Evolutionary conservation across 2,888 invertebrate species (phyloP).

Genomic region (Thereva nobilitata): DNA sequence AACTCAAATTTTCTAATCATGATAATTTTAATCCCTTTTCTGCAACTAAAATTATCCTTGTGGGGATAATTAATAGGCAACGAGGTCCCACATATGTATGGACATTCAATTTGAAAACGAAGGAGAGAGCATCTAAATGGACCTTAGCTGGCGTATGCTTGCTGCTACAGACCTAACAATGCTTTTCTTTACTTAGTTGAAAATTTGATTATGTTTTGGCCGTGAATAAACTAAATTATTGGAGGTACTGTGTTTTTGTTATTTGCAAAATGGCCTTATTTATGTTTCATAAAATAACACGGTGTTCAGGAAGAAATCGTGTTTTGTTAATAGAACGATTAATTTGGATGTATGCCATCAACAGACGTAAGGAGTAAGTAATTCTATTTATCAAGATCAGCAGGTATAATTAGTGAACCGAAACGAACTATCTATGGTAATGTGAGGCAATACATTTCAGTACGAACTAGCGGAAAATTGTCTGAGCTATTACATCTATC

Average conservation of each 20-base stretch:
- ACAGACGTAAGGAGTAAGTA: no score
- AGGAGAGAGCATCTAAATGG: conserved; percentile 88
- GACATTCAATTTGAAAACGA: conserved; percentile 91
- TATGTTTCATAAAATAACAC: no score
- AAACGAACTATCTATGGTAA: no score
- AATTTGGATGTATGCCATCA: no score
- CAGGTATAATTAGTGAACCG: no score
- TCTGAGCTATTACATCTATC: no score
- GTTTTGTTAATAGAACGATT: background rate
- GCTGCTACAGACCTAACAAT: conserved; percentile 73
- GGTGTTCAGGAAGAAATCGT: background rate
- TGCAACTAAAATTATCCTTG: background rate
- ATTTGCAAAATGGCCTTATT: background rate
- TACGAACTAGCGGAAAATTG: no score
- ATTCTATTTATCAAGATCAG: no score
- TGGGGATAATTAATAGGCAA: conserved; percentile 57
- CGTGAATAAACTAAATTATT: conserved; percentile 21
- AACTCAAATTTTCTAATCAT: conserved; percentile 17
- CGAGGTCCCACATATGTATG: conserved; percentile 91
- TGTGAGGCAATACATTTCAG: no score
- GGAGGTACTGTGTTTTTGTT: conserved; percentile 21
- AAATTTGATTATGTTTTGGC: conserved; percentile 25
- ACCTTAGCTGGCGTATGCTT: conserved; percentile 88
- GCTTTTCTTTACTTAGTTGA: conserved; percentile 19
- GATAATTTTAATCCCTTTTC: background rate